phyloP scores from a whole-genome alignment of 1,140 invertebrate genomes.

The Drosophila bocqueti region DNA sequence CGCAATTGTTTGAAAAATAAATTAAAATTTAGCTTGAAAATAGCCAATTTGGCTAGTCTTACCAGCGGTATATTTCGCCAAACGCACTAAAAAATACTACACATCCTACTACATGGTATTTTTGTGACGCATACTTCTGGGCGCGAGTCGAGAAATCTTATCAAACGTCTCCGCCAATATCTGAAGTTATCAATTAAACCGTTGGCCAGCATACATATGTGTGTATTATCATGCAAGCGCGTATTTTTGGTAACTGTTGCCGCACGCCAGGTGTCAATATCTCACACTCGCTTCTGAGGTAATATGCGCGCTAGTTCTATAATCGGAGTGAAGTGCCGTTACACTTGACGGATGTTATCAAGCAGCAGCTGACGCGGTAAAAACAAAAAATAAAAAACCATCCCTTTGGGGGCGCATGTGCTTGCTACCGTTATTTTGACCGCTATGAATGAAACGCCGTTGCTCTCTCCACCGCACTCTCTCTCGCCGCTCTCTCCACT shows the following conservation, averaged over 20 bases:
- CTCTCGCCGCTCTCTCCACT: not conserved
- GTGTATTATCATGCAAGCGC: slow-evolving; percentile 23
- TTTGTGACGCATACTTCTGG: not conserved
- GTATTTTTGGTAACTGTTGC: slow-evolving; percentile 25
- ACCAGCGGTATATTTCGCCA: not conserved
- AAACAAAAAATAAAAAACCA: slow-evolving; percentile 37
- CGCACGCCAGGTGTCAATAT: slow-evolving; percentile 26
- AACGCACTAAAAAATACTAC: not conserved
- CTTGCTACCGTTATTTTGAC: slow-evolving; percentile 19
- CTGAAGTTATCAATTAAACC: slow-evolving; percentile 43
- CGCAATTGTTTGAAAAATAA: too few relatives aligned
- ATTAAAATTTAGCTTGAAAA: not conserved
- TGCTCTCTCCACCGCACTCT: slow-evolving; percentile 7
- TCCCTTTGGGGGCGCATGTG: slow-evolving; percentile 52
- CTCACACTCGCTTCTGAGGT: slow-evolving; percentile 1
- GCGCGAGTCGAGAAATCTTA: slow-evolving; percentile 22
- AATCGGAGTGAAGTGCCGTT: slow-evolving; percentile 17
- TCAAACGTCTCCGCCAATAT: slow-evolving; percentile 23
- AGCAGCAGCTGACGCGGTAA: slow-evolving; percentile 39
- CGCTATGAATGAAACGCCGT: slow-evolving; percentile 63
- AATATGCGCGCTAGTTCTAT: not conserved
- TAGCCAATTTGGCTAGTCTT: too few relatives aligned
- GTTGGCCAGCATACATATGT: slow-evolving; percentile 13
- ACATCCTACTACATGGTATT: too few relatives aligned
- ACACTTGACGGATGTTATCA: slow-evolving; percentile 39